Conservation (phyloP, 2,113 vertebrate species). For the Diadophis punctatus region DNA sequence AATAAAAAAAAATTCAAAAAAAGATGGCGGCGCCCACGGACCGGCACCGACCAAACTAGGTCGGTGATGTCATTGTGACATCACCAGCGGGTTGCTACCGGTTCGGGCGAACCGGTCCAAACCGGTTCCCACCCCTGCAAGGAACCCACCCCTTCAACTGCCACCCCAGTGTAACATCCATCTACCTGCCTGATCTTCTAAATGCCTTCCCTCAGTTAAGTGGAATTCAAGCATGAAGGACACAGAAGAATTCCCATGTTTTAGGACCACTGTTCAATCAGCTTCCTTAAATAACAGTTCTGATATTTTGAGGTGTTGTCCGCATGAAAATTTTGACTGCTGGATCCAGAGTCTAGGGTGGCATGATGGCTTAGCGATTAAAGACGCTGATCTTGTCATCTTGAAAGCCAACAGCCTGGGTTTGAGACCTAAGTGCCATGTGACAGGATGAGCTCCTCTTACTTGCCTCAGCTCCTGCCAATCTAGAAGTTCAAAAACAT, state of each 20-base stretch:
- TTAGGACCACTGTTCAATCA: background rate
- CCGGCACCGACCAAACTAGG: no score
- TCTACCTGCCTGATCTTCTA: background rate
- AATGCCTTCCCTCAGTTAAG: background rate
- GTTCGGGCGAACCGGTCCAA: no score
- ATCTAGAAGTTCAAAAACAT: background rate
- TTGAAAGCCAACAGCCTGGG: background rate
- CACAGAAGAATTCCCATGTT: background rate
- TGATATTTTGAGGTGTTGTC: background rate
- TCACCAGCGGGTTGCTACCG: no score
- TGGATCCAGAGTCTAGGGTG: background rate
- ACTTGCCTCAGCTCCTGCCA: background rate
- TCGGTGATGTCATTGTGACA: no score
- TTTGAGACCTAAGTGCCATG: background rate
- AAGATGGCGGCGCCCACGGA: no score
- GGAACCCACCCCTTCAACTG: background rate
- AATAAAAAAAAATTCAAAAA: no score
- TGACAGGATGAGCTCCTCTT: background rate
- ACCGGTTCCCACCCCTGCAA: no score
- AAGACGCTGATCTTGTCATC: background rate
- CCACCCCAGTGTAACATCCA: background rate
- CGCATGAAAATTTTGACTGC: background rate
- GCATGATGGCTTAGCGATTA: background rate
- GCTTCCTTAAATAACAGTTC: background rate
- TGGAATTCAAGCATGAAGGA: background rate